Conservation (phyloP, 2,888 invertebrate species). For the Leptopilina syphax region DNA sequence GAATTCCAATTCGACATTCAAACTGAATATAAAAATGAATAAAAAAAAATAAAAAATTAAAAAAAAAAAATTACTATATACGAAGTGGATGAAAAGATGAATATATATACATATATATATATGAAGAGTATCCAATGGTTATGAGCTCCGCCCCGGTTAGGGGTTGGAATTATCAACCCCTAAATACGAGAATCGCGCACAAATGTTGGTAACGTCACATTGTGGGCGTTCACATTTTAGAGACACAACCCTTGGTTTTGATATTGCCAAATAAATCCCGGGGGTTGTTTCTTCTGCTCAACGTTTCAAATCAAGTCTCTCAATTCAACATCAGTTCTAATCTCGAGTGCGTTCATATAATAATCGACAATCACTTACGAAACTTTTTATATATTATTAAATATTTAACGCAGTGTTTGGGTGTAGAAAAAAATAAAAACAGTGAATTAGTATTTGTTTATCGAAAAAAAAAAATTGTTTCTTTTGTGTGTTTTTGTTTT, state of each 20-base stretch:
- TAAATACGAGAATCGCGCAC: conserved; percentile 61
- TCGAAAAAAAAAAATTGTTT: background rate
- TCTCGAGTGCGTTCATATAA: conserved; percentile 5
- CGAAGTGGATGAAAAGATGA: conserved; percentile 7
- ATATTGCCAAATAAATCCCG: background rate
- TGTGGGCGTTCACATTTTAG: conserved; percentile 68
- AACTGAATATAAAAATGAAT: conserved; percentile 16
- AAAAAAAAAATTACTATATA: background rate
- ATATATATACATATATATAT: too few relatives aligned
- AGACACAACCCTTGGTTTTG: conserved; percentile 62
- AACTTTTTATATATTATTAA: background rate
- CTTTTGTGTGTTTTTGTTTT: background rate
- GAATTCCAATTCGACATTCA: background rate
- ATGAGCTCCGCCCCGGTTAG: conserved; percentile 66
- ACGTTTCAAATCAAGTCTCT: conserved; percentile 28
- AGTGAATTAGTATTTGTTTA: too few relatives aligned
- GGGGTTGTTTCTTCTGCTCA: conserved; percentile 18
- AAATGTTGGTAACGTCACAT: conserved; percentile 63
- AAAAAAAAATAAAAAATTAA: background rate
- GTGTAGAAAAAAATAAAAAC: too few relatives aligned
- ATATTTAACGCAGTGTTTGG: too few relatives aligned
- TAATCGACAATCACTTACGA: background rate
- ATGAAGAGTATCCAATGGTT: conserved; percentile 40
- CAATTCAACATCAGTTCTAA: conserved; percentile 10
- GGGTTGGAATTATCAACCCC: conserved; percentile 60